Evolutionary conservation across 1,140 invertebrate genomes (phyloP).

Genomic region (Eriocheir sinensis): DNA sequence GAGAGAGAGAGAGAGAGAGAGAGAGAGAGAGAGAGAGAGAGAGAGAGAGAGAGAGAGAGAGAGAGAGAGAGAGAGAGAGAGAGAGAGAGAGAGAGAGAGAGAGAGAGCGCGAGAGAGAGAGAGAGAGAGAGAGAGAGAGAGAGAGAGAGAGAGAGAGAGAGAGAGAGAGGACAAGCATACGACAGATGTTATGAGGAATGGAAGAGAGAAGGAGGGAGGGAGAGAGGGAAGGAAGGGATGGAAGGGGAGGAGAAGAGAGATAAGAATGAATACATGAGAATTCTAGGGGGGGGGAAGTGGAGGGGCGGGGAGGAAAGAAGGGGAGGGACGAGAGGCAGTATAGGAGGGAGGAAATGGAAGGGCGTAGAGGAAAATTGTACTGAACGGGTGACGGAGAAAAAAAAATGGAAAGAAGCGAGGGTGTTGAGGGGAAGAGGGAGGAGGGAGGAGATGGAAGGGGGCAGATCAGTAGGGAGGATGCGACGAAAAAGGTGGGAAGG

Average conservation of each 20-base stretch:
- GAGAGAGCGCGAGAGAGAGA: neutral
- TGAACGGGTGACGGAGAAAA: neutral
- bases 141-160: too few relatives aligned
- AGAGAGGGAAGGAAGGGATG: neutral
- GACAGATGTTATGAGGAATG: too few relatives aligned
- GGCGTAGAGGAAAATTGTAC: neutral
- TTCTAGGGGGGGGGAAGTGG: too few relatives aligned
- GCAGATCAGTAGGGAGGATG: neutral
- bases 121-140: too few relatives aligned
- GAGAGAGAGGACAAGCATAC: too few relatives aligned
- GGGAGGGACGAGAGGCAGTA: neutral
- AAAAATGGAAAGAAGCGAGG: too few relatives aligned
- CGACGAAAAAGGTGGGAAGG: neutral
- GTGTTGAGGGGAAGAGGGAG: neutral
- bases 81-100: neutral
- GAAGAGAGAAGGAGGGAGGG: neutral
- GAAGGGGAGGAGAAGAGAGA: neutral
- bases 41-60: neutral
- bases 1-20: too few relatives aligned
- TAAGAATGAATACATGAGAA: too few relatives aligned
- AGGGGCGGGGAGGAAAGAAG: neutral
- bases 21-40: neutral
- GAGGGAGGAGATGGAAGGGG: too few relatives aligned
- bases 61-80: neutral
- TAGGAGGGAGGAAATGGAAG: neutral